Percentiles rank a stretch among this genome's conserved stretches.
Conservation (phyloP, 2,113 vertebrate species). For the Nannobrachium achirus region DNA sequence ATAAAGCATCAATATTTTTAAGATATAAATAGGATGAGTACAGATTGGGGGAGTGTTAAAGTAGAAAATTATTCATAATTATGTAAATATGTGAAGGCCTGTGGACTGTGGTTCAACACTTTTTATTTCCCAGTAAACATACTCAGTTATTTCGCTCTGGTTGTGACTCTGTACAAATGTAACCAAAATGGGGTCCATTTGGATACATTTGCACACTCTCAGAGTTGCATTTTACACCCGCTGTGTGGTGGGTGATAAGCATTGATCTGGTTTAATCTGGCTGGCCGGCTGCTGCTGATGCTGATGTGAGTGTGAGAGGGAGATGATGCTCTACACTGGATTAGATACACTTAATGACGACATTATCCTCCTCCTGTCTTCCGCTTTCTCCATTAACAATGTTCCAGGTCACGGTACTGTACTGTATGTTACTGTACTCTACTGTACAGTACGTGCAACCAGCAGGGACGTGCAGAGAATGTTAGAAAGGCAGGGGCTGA, state of each 20-base stretch:
- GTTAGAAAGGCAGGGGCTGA: too few species aligned
- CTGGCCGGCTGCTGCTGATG: conserved; percentile 69
- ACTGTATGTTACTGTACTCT: too few species aligned
- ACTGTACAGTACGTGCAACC: too few species aligned
- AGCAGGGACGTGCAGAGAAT: too few species aligned
- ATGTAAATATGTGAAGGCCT: too few species aligned
- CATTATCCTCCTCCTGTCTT: conserved; percentile 64
- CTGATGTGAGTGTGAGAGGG: conserved; percentile 39
- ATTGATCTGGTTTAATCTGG: conserved; percentile 78
- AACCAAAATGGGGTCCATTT: conserved; percentile 28
- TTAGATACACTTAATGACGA: conserved; percentile 76
- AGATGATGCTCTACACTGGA: conserved; percentile 74
- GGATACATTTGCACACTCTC: too few species aligned
- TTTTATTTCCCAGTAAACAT: too few species aligned
- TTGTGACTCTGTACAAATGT: conserved; percentile 20
- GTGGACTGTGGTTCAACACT: too few species aligned
- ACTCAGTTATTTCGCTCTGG: conserved; percentile 29
- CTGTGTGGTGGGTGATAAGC: conserved; percentile 64
- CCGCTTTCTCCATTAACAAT: conserved; percentile 60
- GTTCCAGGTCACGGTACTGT: conserved; percentile 32
- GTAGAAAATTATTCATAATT: conserved; percentile 37
- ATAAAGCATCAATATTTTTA: conserved; percentile 32
- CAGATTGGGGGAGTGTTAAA: conserved; percentile 45
- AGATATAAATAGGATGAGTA: conserved; percentile 39
- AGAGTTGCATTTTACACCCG: neutral